Evolutionary conservation across 2,797 vertebrate genomes (phyloP).

Genomic region (Chaetophractus vellerosus): DNA sequence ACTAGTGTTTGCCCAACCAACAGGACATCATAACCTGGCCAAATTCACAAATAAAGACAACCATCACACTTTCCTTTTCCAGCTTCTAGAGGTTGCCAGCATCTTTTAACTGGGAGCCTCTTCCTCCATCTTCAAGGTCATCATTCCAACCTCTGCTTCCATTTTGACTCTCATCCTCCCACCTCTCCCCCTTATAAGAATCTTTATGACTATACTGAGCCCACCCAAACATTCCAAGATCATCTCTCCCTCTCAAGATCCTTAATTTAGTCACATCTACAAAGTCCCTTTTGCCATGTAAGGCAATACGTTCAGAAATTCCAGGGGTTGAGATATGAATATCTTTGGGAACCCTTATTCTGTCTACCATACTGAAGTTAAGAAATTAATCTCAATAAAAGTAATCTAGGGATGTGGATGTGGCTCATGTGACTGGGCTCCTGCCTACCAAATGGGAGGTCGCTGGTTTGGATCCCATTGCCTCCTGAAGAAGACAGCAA

Average conservation of each 20-base stretch:
- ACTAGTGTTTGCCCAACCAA: too few relatives aligned
- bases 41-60: too few relatives aligned
- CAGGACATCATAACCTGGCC: too few relatives aligned
- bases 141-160: background rate
- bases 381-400: constrained; percentile 44
- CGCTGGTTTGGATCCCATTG: too few relatives aligned
- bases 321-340: background rate
- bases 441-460: too few relatives aligned
- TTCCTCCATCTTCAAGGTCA: background rate
- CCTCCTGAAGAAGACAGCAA: too few relatives aligned
- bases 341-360: constrained; percentile 19
- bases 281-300: background rate
- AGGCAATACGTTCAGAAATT: background rate
- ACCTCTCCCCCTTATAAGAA: background rate
- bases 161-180: background rate
- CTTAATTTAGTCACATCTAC: background rate
- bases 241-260: background rate
- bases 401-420: background rate
- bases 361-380: background rate
- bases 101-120: background rate
- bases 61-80: background rate
- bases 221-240: background rate
- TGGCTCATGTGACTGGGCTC: too few relatives aligned
- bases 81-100: background rate
- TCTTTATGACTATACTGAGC: background rate